A percentile compares a stretch with the other conserved stretches of the same genome.
Conservation (phyloP, 2,888 invertebrate genomes). For the Sminthurinus aureus region DNA sequence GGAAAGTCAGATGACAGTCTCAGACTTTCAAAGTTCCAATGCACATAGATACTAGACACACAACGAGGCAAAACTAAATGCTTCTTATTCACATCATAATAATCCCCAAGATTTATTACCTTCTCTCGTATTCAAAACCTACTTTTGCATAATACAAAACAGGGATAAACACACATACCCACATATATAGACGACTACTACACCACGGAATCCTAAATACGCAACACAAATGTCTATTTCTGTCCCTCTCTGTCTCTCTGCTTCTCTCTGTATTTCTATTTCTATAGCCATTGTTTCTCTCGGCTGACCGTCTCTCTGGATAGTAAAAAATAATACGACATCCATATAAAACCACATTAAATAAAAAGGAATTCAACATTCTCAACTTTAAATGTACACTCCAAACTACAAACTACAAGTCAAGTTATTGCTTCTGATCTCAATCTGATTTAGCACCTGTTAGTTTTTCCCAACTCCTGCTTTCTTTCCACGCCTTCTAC, state of each 20-base stretch:
- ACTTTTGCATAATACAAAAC: slow-evolving; percentile 36
- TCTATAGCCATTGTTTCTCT: neutral
- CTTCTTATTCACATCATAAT: slow-evolving; percentile 32
- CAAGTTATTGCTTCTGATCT: slow-evolving; percentile 4
- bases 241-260: neutral
- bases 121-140: slow-evolving; percentile 38
- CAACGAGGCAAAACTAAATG: slow-evolving; percentile 29
- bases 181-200: neutral
- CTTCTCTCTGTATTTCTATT: neutral
- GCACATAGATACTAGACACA: neutral
- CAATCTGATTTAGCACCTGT: slow-evolving; percentile 20
- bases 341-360: slow-evolving; percentile 13
- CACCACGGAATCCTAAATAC: neutral
- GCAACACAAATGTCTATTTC: slow-evolving; percentile 6
- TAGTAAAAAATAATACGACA: slow-evolving; percentile 22
- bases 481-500: neutral
- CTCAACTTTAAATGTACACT: neutral
- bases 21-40: neutral
- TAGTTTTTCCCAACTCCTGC: neutral
- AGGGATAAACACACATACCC: slow-evolving; percentile 1
- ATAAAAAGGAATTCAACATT: slow-evolving; percentile 12
- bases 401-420: too few relatives aligned
- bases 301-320: slow-evolving; percentile 7
- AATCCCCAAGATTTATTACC: slow-evolving; percentile 36
- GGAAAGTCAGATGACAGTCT: slow-evolving; percentile 23